phyloP scores from a whole-genome alignment of 1,140 invertebrate species.

The Zaprionus kolodkinae region DNA sequence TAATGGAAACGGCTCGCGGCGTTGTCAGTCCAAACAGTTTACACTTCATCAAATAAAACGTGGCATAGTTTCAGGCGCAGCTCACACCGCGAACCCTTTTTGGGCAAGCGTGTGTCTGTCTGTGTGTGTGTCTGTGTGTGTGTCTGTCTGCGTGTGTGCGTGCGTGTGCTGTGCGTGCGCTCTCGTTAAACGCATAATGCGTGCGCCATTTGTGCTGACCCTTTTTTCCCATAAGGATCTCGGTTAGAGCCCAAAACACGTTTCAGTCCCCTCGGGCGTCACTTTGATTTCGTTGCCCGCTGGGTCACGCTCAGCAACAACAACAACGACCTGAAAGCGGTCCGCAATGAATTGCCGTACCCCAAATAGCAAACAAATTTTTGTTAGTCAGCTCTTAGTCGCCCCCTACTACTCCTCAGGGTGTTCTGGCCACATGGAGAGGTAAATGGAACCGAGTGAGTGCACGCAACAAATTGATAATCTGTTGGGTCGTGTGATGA shows the following conservation, averaged over 20 bases:
- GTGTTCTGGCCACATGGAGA: background rate
- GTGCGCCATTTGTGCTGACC: slow-evolving; percentile 54
- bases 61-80: slow-evolving; percentile 33
- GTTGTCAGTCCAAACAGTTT: slow-evolving; percentile 54
- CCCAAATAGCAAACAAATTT: slow-evolving; percentile 47
- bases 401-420: background rate
- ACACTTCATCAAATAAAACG: slow-evolving; percentile 68
- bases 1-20: slow-evolving; percentile 36
- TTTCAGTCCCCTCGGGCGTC: slow-evolving; percentile 48
- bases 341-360: slow-evolving; percentile 62
- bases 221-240: slow-evolving; percentile 46
- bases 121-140: slow-evolving; percentile 12
- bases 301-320: slow-evolving; percentile 14
- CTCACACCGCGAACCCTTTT: slow-evolving; percentile 12
- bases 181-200: slow-evolving; percentile 65
- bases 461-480: slow-evolving; percentile 62
- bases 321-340: slow-evolving; percentile 7
- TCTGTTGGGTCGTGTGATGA: slow-evolving; percentile 46
- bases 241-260: slow-evolving; percentile 30
- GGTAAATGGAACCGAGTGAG: slow-evolving; percentile 48
- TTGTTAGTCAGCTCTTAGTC: slow-evolving; percentile 56
- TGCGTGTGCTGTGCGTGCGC: slow-evolving; percentile 45
- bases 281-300: slow-evolving; percentile 70
- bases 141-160: slow-evolving; percentile 2
- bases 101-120: background rate